phyloP scores from a whole-genome alignment of 2,888 invertebrate species.

The Caenorhabditis sp. region DNA sequence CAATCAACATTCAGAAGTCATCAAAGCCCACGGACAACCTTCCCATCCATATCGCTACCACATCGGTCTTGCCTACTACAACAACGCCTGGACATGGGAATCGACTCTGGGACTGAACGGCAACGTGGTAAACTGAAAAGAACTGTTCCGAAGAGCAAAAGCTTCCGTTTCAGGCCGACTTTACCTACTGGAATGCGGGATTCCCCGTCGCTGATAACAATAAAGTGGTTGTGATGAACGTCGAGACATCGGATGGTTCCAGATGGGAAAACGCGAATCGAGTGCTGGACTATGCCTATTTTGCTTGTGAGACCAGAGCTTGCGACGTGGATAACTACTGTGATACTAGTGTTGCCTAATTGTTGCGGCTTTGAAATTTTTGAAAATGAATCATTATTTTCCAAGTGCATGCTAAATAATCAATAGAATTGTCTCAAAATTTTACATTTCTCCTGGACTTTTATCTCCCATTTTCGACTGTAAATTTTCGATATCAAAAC shows the following conservation, averaged over 20 bases:
- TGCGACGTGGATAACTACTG: conserved; percentile 40
- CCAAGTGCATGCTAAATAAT: too few species aligned
- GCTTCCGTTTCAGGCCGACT: background rate
- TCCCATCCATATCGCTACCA: conserved; percentile 32
- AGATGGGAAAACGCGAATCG: conserved; percentile 23
- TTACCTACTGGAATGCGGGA: conserved; percentile 23
- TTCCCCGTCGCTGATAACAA: background rate
- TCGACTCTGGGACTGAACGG: background rate
- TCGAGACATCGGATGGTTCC: background rate
- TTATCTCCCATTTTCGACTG: too few species aligned
- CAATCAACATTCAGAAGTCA: background rate
- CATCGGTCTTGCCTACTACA: conserved; percentile 27
- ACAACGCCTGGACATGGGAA: conserved; percentile 17
- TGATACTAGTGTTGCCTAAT: background rate
- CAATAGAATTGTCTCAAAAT: too few species aligned
- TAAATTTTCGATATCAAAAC: too few species aligned
- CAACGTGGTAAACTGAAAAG: background rate
- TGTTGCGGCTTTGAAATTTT: background rate
- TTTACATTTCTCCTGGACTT: too few species aligned
- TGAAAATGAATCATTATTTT: background rate
- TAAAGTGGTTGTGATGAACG: conserved; percentile 1
- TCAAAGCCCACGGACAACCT: background rate
- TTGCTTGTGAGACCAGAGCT: conserved; percentile 13
- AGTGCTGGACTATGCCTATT: conserved; percentile 1
- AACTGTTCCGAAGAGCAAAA: too few species aligned